These are phyloP conservation scores for Psammodynastes pulverulentus DNA, from an alignment of 2,113 vertebrate genomes.

Conservation along the genomic window DNA sequence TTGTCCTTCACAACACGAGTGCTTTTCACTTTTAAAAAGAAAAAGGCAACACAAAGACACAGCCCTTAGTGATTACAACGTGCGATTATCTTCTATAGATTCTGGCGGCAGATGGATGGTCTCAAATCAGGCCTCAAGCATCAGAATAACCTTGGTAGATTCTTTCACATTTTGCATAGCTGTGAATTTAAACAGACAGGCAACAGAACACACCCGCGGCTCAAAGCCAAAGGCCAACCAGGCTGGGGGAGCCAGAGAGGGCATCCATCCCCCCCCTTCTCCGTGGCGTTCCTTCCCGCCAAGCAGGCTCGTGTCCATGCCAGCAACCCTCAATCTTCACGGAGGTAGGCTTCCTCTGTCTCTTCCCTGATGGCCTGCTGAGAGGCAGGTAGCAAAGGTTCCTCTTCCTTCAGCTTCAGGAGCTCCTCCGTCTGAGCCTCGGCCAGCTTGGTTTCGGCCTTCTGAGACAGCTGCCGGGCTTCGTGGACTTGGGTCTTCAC, in stretches of 20 bases:
- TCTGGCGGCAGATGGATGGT: not conserved
- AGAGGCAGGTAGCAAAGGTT: slow-evolving; percentile 21
- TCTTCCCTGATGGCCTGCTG: slow-evolving; percentile 28
- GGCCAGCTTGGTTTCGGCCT: slow-evolving; percentile 83
- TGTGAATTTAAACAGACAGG: slow-evolving; percentile 46
- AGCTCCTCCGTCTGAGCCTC: slow-evolving; percentile 84
- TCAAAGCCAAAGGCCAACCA: not conserved
- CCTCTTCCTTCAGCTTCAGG: slow-evolving; percentile 54
- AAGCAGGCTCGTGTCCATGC: not conserved
- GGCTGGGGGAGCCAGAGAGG: slow-evolving; percentile 28
- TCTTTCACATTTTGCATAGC: slow-evolving; percentile 57
- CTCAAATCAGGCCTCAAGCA: not conserved
- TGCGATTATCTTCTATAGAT: not conserved
- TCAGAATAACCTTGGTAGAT: slow-evolving; percentile 19
- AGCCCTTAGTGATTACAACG: slow-evolving; percentile 30
- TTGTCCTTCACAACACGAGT: not conserved
- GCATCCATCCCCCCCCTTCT: not conserved
- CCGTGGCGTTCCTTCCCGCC: not conserved
- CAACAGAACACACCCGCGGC: not conserved
- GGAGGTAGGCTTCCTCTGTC: slow-evolving; percentile 72
- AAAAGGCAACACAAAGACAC: slow-evolving; percentile 7
- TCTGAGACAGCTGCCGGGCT: slow-evolving; percentile 75
- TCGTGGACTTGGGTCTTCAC: slow-evolving; percentile 83
- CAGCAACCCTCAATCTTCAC: slow-evolving; percentile 70
- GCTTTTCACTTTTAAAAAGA: not conserved